Evolutionary conservation across 2,797 vertebrate genomes (phyloP), one percentile per base, ranked within the genome.

Genomic region (Tamandua tetradactyla): DNA sequence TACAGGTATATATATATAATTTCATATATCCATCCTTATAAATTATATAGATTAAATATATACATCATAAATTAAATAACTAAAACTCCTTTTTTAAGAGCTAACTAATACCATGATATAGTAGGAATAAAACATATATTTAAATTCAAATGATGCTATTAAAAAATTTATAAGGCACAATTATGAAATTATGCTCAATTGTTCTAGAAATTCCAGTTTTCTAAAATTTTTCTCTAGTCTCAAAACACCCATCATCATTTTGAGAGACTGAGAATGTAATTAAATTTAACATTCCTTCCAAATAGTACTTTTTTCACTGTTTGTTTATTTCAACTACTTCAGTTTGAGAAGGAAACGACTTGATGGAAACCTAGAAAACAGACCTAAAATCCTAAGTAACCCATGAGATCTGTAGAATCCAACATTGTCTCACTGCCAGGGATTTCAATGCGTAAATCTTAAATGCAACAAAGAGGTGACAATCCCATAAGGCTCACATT

Each of bases 301-400:
- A 92, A 27, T 87, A 96, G 82, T 47, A 72, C 44, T 96, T 80
- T 44, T 27, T 49, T 95, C 40, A 23, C 61, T 49, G 9, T 42
- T 37, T 90, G 86, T 96, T 86, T 91, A 35, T 95, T 95, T 96
- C 35, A 9, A 1, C 47, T 42, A 52, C 18, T 25, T 82, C 35
- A 57, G 8, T 80, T 84, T 84, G 55, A 82, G 92, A 91, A 92
- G 74, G 78, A 89, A 94, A 95, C 76, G 87, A 42, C 37, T 35
- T 17, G 52, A 23, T 83, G 44, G 94, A 91, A 69, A 93, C 25
- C 59, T 59, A 76, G 68, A 89, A 87, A 87, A 13, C 10, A 44
- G 30, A 22, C 61, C 52, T 80, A 76, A 80, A 55, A 40, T 80
- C 52, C 52, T 40, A 35, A 49, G 37, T 7, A 79, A 80, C 30